A percentile compares a stretch with the other conserved stretches of the same genome.
These are phyloP conservation scores for Siniperca chuatsi DNA, from an alignment of 2,113 vertebrate species.

Conservation along the genomic window DNA sequence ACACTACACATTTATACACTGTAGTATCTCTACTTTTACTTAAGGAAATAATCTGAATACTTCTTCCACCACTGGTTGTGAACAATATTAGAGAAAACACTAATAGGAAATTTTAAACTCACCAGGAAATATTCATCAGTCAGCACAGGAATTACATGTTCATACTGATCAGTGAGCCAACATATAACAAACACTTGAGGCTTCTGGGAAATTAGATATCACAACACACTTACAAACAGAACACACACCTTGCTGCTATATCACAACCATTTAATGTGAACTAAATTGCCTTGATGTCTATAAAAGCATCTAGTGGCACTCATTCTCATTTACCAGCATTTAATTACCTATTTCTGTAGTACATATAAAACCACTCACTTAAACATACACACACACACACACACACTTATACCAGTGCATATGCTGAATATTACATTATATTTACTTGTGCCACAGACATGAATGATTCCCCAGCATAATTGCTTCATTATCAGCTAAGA, in stretches of 20 bases:
- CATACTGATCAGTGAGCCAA: neutral
- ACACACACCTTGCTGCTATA: constrained; percentile 2
- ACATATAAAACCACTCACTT: constrained; percentile 39
- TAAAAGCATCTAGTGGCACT: constrained; percentile 57
- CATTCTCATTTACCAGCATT: constrained; percentile 54
- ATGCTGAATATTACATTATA: constrained; percentile 41
- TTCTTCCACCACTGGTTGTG: neutral
- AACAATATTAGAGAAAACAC: neutral
- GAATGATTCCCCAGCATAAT: constrained; percentile 46
- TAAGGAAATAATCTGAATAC: neutral
- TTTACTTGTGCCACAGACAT: constrained; percentile 42
- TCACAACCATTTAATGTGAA: constrained; percentile 43
- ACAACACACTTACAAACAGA: constrained; percentile 23
- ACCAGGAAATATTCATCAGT: neutral
- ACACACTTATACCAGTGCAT: constrained; percentile 10
- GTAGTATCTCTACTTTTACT: neutral
- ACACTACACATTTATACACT: neutral
- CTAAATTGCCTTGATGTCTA: constrained; percentile 54
- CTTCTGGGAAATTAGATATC: constrained; percentile 42
- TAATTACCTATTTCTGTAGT: constrained; percentile 64
- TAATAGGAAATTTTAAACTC: neutral
- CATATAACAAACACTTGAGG: neutral
- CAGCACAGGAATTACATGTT: neutral
- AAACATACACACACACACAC: constrained; percentile 19
- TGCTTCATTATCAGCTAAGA: constrained; percentile 66